phyloP scores from a whole-genome alignment of 2,888 invertebrate genomes.

The Thyatira batis region DNA sequence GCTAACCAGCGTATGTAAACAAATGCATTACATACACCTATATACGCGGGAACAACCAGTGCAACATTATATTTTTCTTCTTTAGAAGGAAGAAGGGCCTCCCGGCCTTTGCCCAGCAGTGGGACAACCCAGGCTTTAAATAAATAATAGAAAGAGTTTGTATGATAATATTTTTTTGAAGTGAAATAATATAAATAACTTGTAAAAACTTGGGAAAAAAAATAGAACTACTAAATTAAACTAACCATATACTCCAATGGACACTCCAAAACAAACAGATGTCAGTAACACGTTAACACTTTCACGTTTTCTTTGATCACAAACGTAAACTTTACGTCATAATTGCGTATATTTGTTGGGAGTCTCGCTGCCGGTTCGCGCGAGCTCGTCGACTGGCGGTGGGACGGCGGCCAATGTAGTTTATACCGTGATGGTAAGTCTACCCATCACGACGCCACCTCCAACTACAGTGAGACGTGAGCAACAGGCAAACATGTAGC shows the following conservation, averaged over 20 bases:
- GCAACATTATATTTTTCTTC: too few relatives aligned
- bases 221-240: too few relatives aligned
- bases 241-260: constrained; percentile 2
- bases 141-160: too few relatives aligned
- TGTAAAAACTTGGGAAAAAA: too few relatives aligned
- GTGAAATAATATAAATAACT: too few relatives aligned
- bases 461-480: constrained; percentile 1
- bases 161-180: too few relatives aligned
- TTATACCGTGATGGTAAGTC: constrained; percentile 22
- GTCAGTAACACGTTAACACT: neutral
- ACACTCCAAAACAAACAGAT: constrained; percentile 4
- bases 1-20: too few relatives aligned
- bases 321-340: neutral
- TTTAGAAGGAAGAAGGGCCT: too few relatives aligned
- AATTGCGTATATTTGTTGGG: neutral
- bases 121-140: too few relatives aligned
- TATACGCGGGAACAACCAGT: too few relatives aligned
- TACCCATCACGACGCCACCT: constrained; percentile 15
- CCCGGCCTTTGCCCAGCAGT: too few relatives aligned
- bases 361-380: constrained; percentile 11
- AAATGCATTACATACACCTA: too few relatives aligned
- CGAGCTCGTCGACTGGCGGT: constrained; percentile 27
- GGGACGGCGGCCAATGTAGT: constrained; percentile 21
- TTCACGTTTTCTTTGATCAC: neutral
- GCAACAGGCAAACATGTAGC: neutral